These are phyloP conservation scores for Ctenopoma multispine DNA, from an alignment of 2,797 vertebrate genomes.

Conservation along the genomic window DNA sequence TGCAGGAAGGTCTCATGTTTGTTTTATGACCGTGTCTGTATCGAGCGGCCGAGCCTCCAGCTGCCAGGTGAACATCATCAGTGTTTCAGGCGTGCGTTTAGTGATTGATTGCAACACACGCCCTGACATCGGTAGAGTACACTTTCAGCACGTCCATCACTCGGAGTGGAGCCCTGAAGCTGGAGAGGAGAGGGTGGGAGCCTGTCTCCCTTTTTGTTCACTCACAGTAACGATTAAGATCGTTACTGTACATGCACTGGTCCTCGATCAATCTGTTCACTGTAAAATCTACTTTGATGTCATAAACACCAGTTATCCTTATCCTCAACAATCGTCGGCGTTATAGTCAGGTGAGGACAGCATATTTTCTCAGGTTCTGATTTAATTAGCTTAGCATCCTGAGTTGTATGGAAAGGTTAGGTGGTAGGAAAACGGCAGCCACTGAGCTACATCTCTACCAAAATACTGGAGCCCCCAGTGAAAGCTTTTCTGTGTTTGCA, in stretches of 20 bases:
- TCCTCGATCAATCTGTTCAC: neutral
- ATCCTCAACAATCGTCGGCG: too few relatives aligned
- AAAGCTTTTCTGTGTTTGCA: neutral
- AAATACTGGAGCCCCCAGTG: too few relatives aligned
- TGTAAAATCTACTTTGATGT: too few relatives aligned
- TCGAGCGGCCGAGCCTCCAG: neutral
- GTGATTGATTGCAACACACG: conserved; percentile 27
- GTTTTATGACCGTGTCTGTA: conserved; percentile 16
- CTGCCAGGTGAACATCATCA: conserved; percentile 8
- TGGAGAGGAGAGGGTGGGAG: neutral
- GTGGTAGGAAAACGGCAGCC: too few relatives aligned
- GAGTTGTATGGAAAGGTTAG: too few relatives aligned
- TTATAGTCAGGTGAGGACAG: too few relatives aligned
- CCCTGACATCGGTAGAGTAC: conserved; percentile 35
- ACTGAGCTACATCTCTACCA: too few relatives aligned
- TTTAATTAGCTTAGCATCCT: too few relatives aligned
- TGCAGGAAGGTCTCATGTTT: conserved; percentile 33
- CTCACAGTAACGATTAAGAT: neutral
- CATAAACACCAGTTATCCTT: too few relatives aligned
- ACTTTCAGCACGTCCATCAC: neutral
- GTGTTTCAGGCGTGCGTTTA: conserved; percentile 22
- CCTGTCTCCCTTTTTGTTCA: neutral
- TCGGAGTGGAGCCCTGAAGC: neutral
- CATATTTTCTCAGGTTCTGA: too few relatives aligned
- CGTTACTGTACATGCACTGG: too few relatives aligned